Evolutionary conservation across 1,140 invertebrate species (phyloP), one percentile per base, ranked within the genome.

Genomic region (Trachymyrmex cornetzi): DNA sequence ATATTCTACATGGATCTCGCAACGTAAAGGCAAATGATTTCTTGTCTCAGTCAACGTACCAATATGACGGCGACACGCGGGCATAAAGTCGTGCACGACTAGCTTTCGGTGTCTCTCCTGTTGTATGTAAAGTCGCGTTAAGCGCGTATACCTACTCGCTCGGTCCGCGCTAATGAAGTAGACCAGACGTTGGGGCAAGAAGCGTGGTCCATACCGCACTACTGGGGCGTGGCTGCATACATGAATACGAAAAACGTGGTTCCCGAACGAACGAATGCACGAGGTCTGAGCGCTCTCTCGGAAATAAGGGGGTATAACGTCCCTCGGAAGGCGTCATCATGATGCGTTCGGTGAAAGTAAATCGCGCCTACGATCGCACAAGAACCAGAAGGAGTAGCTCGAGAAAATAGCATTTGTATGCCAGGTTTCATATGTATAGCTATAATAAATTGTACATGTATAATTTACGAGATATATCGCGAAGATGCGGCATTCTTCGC

Each of bases 201-300:
- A 92, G 85, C 85, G 30, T 77, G 63, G 82, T 86, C 66, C 53
- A 66, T 77, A 85, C 87, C 90, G 88, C 88, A 93, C 92, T 92
- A 92, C 89, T 88, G 92, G 91, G 93, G 93, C 92, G 93, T 93
- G 93, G 91, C 89, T 63, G 93, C 88, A 93, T 93, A 92, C 72
- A 93, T 93, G 93, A 93, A 93, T 93, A 93, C 88, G 87, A 92
- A 92, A 92, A 92, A 80, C 82, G 27, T 30, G 85, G 55, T 30
- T 72, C 44, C 30, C 59, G 71, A 85, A 89, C 75, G 86, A 90
- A 90, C 75, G 85, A 89, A 72, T 82, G 77, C 77, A 66, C 59
- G 61, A 48, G 3, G 77, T 64, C n/a, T 6, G 27, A 16, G 30
- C 27, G 44, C 48, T 22, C 55, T 72, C 86, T 90, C 84, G 63